Evolutionary conservation across 1,140 invertebrate species (phyloP).

Genomic region (Temnothorax nylanderi): DNA sequence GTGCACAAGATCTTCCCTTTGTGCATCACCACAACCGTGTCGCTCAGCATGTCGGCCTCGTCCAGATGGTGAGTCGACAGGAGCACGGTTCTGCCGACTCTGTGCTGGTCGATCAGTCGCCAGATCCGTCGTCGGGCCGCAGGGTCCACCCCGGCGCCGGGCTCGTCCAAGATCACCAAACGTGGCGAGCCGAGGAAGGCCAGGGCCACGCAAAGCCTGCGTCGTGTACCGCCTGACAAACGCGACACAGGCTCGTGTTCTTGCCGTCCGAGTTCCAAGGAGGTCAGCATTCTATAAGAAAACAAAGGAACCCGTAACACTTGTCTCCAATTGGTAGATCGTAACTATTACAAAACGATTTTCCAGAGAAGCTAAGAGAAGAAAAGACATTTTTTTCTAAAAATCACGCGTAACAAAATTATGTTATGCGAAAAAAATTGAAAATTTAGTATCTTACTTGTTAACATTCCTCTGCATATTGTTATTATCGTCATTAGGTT

Average conservation of each 20-base stretch:
- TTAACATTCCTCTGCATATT: constrained; percentile 83
- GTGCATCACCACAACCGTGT: constrained; percentile 89
- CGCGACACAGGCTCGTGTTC: constrained; percentile 86
- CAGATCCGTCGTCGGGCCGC: constrained; percentile 91
- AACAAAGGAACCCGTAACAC: neutral
- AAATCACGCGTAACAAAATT: neutral
- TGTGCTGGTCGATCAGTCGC: constrained; percentile 90
- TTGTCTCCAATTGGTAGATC: neutral
- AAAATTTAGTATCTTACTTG: constrained; percentile 78
- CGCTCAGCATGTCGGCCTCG: constrained; percentile 89
- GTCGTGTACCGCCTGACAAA: constrained; percentile 88
- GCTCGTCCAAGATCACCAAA: constrained; percentile 94
- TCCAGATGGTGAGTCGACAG: constrained; percentile 91
- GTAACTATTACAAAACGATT: neutral
- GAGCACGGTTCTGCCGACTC: constrained; percentile 89
- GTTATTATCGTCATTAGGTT: constrained; percentile 81
- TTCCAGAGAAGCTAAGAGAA: neutral
- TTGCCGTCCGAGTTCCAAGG: constrained; percentile 86
- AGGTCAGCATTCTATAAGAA: constrained; percentile 85
- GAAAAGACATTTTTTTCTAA: neutral
- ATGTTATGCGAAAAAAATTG: neutral
- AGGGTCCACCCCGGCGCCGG: constrained; percentile 93
- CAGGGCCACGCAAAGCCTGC: constrained; percentile 88
- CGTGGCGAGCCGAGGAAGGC: constrained; percentile 93
- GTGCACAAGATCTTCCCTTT: constrained; percentile 86